Evolutionary conservation across 30 jellyfish, hydroid and myxozoan genomes (phyloP), one percentile per base, ranked within the genome.

Genomic region (Turritopsis rubra): DNA sequence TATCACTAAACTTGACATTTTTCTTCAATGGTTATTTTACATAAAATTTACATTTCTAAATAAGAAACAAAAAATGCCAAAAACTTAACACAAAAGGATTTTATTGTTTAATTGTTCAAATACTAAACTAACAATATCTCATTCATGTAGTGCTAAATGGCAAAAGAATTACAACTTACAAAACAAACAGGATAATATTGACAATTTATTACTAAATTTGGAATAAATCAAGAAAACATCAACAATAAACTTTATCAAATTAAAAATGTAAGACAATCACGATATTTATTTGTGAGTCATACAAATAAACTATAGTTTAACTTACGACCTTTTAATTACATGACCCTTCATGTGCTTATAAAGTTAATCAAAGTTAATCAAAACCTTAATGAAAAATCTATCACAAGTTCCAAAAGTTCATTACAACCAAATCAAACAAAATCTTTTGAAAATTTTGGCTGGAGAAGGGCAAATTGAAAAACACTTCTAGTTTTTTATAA

Each of bases 1-100:
- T 89, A 91, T 82, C 28, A 71, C 85, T 29, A 82, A 68, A 24
- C 72, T 53, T 13, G 88, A 68, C 88, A 71, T 65, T 28, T 65
- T 65, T n/a, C n/a, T n/a, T 52, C 41, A 28, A 8, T 24, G 28
- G 8, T 17, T 22, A 17, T 66, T 8, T 18, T 24, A 54, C 19
- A 21, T 74, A 4, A 19, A 21, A 25, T 26, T 22, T 76, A 29
- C 29, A n/a, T 76, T 28, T n/a, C 41, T 26, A 76, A 22, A 76
- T 23, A 28, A 76, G 8, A 76, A 18, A 76, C 17, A 5, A 66
- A 17, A 66, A 66, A 17, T n/a, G 29, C 30, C 30, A 66, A 25
- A 25, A 66, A 66, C 76, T 66, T 8, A 66, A 66, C 4, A 25
- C 8, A 66, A 66, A 66, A 25, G 30, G 18, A 21, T 54, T 21